A percentile compares a stretch with the other conserved stretches of the same genome.
These are phyloP conservation scores for Coracopsis vasa DNA, from an alignment of 2,113 vertebrate species.

Conservation along the genomic window DNA sequence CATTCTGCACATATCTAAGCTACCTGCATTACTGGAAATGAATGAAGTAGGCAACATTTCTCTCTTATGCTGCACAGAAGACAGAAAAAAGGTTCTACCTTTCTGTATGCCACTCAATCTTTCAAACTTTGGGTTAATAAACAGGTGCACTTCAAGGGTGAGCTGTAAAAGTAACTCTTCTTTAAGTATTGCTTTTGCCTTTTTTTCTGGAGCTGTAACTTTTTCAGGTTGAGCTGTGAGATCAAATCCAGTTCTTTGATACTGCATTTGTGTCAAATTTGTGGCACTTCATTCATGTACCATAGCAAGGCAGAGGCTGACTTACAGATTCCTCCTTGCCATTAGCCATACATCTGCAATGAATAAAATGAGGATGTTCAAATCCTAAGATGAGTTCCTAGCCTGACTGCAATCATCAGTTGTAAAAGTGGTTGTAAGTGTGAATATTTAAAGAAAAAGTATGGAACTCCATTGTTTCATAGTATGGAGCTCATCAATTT, in stretches of 20 bases:
- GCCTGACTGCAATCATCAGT: neutral
- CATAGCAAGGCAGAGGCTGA: neutral
- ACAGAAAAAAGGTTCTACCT: neutral
- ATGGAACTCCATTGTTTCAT: neutral
- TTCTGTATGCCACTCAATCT: neutral
- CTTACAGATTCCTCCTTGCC: neutral
- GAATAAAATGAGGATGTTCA: neutral
- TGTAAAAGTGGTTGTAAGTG: neutral
- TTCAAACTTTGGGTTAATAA: neutral
- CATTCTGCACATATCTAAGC: neutral
- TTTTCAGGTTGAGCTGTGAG: neutral
- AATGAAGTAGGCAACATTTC: neutral
- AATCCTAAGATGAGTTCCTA: neutral
- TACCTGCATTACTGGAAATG: neutral
- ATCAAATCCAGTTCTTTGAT: neutral
- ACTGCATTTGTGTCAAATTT: neutral
- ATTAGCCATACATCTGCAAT: neutral
- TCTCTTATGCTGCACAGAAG: neutral
- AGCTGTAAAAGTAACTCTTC: neutral
- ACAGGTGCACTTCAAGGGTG: rapidly evolving
- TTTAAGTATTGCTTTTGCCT: neutral
- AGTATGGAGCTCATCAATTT: neutral
- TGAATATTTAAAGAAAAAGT: neutral
- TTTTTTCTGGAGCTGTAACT: neutral
- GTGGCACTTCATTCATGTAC: neutral